phyloP scores from a whole-genome alignment of 2,797 vertebrate species.

The Antennarius maculatus region DNA sequence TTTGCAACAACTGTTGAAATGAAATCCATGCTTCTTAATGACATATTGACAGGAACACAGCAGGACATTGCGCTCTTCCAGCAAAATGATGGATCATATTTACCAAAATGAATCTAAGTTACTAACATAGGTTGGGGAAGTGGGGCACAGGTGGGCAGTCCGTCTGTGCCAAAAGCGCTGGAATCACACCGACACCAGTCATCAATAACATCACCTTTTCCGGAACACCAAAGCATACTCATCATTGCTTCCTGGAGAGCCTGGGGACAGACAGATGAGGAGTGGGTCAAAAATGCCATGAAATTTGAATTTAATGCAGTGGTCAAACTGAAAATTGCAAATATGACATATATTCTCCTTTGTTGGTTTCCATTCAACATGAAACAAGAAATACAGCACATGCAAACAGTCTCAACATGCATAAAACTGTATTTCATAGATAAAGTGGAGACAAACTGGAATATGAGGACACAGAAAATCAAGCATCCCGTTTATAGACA shows the following conservation, averaged over 20 bases:
- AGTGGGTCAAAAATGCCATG: not conserved
- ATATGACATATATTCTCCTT: too few species aligned
- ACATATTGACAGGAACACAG: conserved; percentile 2
- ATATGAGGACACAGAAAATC: too few species aligned
- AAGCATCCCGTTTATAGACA: too few species aligned
- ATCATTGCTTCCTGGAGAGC: conserved; percentile 95
- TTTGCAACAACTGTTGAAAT: conserved; percentile 5
- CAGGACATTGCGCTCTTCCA: conserved; percentile 34
- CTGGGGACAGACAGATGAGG: conserved; percentile 62
- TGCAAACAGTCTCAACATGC: too few species aligned
- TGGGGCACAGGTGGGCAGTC: conserved; percentile 94
- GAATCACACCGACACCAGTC: conserved; percentile 99
- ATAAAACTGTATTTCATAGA: too few species aligned
- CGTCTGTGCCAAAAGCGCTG: conserved; percentile 91
- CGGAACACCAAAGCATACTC: conserved; percentile 97
- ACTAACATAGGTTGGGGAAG: conserved; percentile 92
- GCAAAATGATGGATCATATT: conserved; percentile 46
- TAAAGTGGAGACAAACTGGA: too few species aligned
- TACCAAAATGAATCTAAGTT: conserved; percentile 26
- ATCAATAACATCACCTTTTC: conserved; percentile 95
- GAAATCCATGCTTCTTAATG: conserved; percentile 12
- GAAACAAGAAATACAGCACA: not conserved
- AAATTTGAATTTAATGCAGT: too few species aligned
- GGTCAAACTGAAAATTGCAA: too few species aligned
- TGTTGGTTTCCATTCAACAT: not conserved